Conservation (phyloP, 2,888 invertebrate species). For the Acronicta psi region DNA sequence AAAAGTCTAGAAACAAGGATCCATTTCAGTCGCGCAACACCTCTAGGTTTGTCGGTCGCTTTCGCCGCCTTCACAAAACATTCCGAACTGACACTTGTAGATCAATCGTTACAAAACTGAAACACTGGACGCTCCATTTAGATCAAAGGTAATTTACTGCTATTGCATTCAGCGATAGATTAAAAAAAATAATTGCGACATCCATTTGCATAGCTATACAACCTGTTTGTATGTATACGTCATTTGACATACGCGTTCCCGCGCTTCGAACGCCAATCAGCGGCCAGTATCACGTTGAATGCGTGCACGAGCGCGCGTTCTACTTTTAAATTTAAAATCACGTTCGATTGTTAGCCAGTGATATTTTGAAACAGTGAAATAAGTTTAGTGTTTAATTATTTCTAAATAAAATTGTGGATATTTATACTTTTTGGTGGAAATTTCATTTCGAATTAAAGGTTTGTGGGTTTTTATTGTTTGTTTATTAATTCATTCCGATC, state of each 20-base stretch:
- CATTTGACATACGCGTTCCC: constrained; percentile 76
- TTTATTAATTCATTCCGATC: constrained; percentile 60
- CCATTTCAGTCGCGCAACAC: constrained; percentile 27
- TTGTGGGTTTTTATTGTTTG: constrained; percentile 60
- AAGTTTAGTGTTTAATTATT: constrained; percentile 44
- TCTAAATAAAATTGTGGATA: constrained; percentile 31
- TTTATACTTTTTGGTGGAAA: constrained; percentile 25
- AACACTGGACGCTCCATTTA: constrained; percentile 63
- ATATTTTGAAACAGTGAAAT: constrained; percentile 42
- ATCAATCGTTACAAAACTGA: constrained; percentile 52
- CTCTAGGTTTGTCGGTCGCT: constrained; percentile 27
- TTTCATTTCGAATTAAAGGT: constrained; percentile 62
- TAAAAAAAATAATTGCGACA: constrained; percentile 42
- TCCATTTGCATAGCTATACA: constrained; percentile 60
- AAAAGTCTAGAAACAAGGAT: not conserved
- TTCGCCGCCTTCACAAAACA: constrained; percentile 36
- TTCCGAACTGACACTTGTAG: constrained; percentile 43
- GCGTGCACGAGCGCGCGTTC: constrained; percentile 71
- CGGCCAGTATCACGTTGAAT: constrained; percentile 72
- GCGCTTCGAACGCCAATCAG: constrained; percentile 76
- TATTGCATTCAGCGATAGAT: constrained; percentile 55
- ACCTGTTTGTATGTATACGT: constrained; percentile 67
- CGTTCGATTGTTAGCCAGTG: constrained; percentile 47
- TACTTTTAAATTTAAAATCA: constrained; percentile 56
- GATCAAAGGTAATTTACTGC: constrained; percentile 62